These are phyloP conservation scores for Heliconius melpomene DNA, from an alignment of 1,140 invertebrate species.

Conservation along the genomic window DNA sequence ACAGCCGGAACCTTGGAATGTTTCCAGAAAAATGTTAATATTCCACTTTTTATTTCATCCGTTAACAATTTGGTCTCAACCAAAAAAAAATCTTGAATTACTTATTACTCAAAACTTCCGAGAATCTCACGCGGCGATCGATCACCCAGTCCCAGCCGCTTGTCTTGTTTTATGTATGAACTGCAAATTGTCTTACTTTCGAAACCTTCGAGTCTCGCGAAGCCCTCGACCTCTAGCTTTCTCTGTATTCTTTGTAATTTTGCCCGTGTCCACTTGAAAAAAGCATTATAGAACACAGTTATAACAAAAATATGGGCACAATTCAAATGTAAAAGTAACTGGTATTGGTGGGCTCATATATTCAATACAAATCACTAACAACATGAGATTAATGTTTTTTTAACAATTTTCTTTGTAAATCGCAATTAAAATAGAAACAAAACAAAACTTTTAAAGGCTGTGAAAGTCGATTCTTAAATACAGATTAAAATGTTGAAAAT, in stretches of 20 bases:
- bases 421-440: no score
- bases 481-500: no score
- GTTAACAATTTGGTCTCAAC: conserved; percentile 18
- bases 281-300: not conserved
- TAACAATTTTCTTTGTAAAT: no score
- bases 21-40: conserved; percentile 39
- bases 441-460: no score
- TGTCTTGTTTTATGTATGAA: conserved; percentile 5
- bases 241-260: not conserved
- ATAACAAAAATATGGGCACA: no score
- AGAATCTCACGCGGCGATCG: conserved; percentile 8
- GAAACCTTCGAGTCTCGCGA: not conserved
- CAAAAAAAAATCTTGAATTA: conserved; percentile 12
- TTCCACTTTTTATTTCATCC: conserved; percentile 30
- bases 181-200: not conserved
- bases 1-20: conserved; percentile 40
- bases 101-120: conserved; percentile 17
- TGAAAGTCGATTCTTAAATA: no score
- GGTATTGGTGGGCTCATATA: no score
- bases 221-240: not conserved
- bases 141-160: not conserved
- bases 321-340: no score
- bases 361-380: no score
- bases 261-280: not conserved
- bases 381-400: no score